phyloP scores from a whole-genome alignment of 2,888 invertebrate species.

The Schizaphis graminum region DNA sequence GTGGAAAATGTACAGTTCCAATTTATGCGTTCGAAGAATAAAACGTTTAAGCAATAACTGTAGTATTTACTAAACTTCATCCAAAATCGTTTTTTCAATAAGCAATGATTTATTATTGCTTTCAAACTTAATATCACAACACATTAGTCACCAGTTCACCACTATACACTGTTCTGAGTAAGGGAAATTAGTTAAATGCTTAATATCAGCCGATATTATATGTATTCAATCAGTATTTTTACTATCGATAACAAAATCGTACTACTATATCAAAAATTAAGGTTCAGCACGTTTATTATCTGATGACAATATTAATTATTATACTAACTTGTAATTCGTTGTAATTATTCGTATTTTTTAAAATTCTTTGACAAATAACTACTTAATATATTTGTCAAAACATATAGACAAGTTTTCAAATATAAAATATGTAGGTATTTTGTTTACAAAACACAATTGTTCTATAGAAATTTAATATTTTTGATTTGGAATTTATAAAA shows the following conservation, averaged over 20 bases:
- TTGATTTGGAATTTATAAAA: neutral
- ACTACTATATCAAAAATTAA: neutral
- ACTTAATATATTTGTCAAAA: neutral
- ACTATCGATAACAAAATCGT: neutral
- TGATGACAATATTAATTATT: neutral
- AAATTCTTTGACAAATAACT: neutral
- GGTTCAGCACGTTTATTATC: neutral
- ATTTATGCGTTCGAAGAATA: neutral
- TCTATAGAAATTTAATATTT: neutral
- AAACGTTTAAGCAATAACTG: neutral
- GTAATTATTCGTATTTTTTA: neutral
- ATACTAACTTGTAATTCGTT: neutral
- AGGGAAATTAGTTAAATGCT: neutral
- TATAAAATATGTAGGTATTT: neutral
- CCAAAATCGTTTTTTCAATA: neutral
- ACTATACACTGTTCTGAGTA: neutral
- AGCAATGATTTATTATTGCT: neutral
- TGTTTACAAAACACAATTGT: neutral
- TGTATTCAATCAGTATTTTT: neutral
- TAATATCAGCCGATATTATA: neutral
- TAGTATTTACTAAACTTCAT: neutral
- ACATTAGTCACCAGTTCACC: neutral
- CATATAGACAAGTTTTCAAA: neutral
- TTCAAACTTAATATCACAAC: neutral
- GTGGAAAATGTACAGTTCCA: neutral